Base-by-base conservation (phyloP, 1,140 invertebrate species). In the Aradophagus sp. region DNA sequence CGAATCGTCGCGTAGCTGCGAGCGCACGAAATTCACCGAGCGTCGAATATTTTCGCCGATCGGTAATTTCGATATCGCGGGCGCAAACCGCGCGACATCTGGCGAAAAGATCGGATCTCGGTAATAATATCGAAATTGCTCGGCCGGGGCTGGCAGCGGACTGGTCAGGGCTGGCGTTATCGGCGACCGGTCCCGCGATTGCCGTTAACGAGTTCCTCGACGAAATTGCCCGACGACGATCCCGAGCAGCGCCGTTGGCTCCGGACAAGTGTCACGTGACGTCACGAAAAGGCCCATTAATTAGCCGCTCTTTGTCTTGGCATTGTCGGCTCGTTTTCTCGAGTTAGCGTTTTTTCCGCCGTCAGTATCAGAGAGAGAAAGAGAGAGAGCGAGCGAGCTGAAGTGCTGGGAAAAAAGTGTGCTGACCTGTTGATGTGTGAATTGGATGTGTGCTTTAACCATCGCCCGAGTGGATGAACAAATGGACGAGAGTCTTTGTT, bases 41-140 rank as follows among this genome's bases (percentile, higher is more conserved):
- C 12, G 17, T 19, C 35, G 39, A 58, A 55, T 56, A 35, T 35
- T 55, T 55, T 31, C 27, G 48, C 23, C 13, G 39, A 20, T 53
- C 16, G 38, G 26, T 15, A 39, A 41, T 55, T 26, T 38, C 45
- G 31, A 48, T 48, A 48, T 26, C 45, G 20, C 7, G 7, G 26
- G 5, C 23, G 17, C 41, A 44, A 44, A 44, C 26, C 7, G 10
- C 38, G 16, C 26, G 8, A 31, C 42, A 45, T 32, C 42, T 32
- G 29, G 42, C 5, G 15, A 45, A 32, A 32, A 1, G 42, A 45
- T 45, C 10, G 14, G 14, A 20, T 20, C 27, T 32, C 26, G 42
- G 32, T 45, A 45, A 45, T 32, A 15, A 32, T 45, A 45, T 45
- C 42, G n/a, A 42, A 29, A 10, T 29, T 29, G 11, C 4, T 6